phyloP scores from a whole-genome alignment of 2,888 invertebrate genomes.

The Lithophane leautieri region DNA sequence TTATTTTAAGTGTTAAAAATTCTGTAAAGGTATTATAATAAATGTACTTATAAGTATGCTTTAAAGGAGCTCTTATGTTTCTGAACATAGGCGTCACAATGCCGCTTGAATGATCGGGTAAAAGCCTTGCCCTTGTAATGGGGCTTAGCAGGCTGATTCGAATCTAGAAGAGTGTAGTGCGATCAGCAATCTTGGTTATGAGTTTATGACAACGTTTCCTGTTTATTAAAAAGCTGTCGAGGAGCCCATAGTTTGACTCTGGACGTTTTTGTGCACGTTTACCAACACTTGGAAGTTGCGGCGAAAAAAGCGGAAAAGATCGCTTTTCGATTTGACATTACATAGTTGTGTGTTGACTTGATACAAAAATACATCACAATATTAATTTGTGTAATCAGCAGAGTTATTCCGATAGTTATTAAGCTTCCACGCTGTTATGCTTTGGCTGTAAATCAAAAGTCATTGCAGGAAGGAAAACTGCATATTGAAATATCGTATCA shows the following conservation, averaged over 20 bases:
- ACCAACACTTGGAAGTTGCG: background rate
- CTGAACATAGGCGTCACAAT: background rate
- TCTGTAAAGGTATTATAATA: constrained; percentile 2
- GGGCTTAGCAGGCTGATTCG: background rate
- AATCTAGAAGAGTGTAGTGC: background rate
- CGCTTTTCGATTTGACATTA: background rate
- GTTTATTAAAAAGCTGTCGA: background rate
- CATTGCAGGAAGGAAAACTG: background rate
- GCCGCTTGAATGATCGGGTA: background rate
- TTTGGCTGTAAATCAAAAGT: background rate
- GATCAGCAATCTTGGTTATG: background rate
- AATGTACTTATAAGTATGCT: background rate
- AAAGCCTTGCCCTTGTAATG: background rate
- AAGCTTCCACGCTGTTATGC: background rate
- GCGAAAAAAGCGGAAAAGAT: background rate
- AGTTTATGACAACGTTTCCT: background rate
- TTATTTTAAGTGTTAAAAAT: constrained; percentile 13
- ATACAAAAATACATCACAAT: too few relatives aligned
- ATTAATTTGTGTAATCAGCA: background rate
- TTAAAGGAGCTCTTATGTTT: background rate
- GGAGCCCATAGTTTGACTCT: background rate
- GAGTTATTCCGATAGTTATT: background rate
- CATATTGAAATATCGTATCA: background rate
- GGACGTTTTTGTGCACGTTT: background rate
- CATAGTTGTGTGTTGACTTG: background rate